Conservation (phyloP, 2,113 vertebrate genomes). For the Tragelaphus scriptus region DNA sequence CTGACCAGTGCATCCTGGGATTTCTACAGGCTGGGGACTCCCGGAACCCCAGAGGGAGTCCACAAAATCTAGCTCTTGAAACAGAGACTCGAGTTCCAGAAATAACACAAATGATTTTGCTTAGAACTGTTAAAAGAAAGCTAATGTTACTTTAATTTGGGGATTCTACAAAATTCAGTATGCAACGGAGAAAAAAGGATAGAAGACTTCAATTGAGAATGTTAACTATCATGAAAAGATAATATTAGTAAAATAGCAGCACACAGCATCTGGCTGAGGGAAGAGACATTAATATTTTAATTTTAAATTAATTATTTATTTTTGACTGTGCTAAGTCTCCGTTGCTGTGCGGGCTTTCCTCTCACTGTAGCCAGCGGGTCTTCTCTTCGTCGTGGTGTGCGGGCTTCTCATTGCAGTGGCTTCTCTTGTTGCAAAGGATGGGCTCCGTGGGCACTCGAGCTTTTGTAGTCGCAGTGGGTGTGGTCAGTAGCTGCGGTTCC, state of each 20-base stretch:
- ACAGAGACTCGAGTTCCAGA: conserved; percentile 18
- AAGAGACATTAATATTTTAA: neutral
- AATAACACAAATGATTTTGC: conserved; percentile 36
- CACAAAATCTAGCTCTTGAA: conserved; percentile 36
- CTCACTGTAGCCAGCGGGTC: neutral
- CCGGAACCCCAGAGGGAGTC: neutral
- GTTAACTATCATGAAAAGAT: neutral
- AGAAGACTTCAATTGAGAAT: neutral
- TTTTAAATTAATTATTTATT: neutral
- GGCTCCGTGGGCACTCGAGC: neutral
- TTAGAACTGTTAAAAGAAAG: neutral
- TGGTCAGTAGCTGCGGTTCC: rapidly evolving
- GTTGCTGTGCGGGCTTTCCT: neutral
- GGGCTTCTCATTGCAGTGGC: neutral
- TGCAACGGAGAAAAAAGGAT: neutral
- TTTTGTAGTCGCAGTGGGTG: rapidly evolving
- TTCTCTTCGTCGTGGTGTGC: neutral
- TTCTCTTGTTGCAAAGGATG: neutral
- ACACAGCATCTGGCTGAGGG: neutral
- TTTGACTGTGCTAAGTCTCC: neutral
- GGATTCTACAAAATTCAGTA: neutral
- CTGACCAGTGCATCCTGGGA: conserved; percentile 21
- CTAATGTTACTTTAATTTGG: neutral
- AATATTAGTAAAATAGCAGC: neutral
- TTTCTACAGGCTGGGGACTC: conserved; percentile 34